Conservation (phyloP, 2,888 invertebrate genomes). For the Drosophila borborema region DNA sequence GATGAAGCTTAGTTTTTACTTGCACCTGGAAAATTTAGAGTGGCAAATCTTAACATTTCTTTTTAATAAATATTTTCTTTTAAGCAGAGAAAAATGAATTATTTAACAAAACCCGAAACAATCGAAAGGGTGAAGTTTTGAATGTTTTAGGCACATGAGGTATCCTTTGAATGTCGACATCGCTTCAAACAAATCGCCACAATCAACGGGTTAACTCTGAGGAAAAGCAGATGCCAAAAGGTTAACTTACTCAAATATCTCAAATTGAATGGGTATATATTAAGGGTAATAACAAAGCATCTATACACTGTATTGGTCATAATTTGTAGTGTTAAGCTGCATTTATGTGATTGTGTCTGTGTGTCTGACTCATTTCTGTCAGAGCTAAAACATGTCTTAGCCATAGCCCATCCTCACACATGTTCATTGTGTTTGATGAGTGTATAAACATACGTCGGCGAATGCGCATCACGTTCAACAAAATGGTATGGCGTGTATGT, state of each 20-base stretch:
- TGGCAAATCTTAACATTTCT: too few relatives aligned
- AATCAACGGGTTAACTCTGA: neutral
- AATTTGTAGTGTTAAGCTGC: conserved; percentile 29
- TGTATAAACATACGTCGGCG: conserved; percentile 21
- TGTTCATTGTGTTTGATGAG: conserved; percentile 45
- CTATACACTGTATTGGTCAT: conserved; percentile 48
- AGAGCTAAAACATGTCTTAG: conserved; percentile 24
- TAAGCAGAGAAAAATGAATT: too few relatives aligned
- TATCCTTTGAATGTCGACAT: neutral
- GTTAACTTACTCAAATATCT: neutral
- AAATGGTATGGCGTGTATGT: conserved; percentile 72
- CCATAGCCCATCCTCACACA: conserved; percentile 8
- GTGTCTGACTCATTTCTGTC: neutral
- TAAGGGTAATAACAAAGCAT: conserved; percentile 43
- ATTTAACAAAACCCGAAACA: neutral
- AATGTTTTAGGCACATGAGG: neutral
- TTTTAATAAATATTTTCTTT: too few relatives aligned
- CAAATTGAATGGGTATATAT: conserved; percentile 1
- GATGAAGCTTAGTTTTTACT: too few relatives aligned
- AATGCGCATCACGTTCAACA: conserved; percentile 73
- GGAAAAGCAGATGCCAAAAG: neutral
- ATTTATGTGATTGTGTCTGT: neutral
- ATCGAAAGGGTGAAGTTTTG: neutral
- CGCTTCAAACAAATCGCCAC: neutral
- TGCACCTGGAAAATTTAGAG: too few relatives aligned